Conservation (phyloP, 2,113 vertebrate species). For the Myanophis thanlyinensis region DNA sequence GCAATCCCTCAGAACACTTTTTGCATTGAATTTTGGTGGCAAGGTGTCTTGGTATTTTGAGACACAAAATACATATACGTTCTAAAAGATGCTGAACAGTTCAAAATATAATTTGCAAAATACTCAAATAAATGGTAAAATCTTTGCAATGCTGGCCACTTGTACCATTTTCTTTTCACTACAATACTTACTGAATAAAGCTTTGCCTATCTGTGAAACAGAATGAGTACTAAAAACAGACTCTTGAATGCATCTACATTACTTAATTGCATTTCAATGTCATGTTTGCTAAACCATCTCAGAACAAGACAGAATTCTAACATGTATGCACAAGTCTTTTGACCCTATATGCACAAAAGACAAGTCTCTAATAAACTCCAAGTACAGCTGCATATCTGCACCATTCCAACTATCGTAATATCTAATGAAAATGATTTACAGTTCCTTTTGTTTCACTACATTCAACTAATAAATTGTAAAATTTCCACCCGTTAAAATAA, state of each 20-base stretch:
- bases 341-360: background rate
- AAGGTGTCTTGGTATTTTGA: background rate
- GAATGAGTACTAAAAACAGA: background rate
- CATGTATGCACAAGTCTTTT: background rate
- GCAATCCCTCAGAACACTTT: background rate
- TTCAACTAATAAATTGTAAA: background rate
- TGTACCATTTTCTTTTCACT: background rate
- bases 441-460: background rate
- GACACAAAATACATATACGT: background rate
- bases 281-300: background rate
- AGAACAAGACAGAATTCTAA: background rate
- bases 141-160: background rate
- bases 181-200: background rate
- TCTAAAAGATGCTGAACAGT: background rate
- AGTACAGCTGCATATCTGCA: background rate
- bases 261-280: background rate
- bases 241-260: background rate
- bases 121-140: background rate
- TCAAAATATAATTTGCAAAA: background rate
- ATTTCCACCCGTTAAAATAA: background rate
- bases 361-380: background rate
- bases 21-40: background rate
- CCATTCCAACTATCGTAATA: background rate
- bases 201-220: background rate
- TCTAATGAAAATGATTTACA: background rate